Conservation (phyloP, 2,888 invertebrate species). For the Priocnemis perturbator region DNA sequence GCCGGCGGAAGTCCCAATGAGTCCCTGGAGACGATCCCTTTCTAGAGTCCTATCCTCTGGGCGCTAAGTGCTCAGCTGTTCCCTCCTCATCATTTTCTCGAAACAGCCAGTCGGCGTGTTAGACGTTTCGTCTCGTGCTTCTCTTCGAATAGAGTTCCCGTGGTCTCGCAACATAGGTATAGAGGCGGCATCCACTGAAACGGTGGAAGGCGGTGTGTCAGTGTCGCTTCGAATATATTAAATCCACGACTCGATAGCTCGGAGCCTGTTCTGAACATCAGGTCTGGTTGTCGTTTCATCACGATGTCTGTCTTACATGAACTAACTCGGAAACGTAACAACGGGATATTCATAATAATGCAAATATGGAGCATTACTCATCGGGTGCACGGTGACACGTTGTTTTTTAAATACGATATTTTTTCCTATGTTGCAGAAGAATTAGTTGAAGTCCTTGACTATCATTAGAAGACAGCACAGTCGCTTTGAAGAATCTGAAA, state of each 20-base stretch:
- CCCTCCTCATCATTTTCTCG: conserved; percentile 55
- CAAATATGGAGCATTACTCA: too few relatives aligned
- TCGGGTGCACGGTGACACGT: too few relatives aligned
- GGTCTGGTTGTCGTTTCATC: background rate
- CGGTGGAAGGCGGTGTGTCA: conserved; percentile 21
- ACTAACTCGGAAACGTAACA: too few relatives aligned
- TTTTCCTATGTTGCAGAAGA: too few relatives aligned
- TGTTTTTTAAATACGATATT: too few relatives aligned
- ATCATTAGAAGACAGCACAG: too few relatives aligned
- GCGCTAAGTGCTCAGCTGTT: conserved; percentile 71
- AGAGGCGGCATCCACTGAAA: background rate
- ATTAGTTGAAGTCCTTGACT: too few relatives aligned
- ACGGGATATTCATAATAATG: too few relatives aligned
- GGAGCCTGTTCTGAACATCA: conserved; percentile 12
- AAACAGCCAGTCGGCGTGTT: conserved; percentile 19
- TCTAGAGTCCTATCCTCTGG: conserved; percentile 27
- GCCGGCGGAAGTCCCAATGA: conserved; percentile 64
- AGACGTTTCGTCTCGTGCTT: conserved; percentile 19
- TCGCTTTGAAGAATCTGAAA: too few relatives aligned
- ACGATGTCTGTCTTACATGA: background rate
- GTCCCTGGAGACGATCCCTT: conserved; percentile 51
- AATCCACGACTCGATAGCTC: conserved; percentile 36
- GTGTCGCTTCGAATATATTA: conserved; percentile 40
- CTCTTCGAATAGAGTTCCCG: conserved; percentile 10
- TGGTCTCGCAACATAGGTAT: background rate